A percentile compares a stretch with the other conserved stretches of the same genome.
Conservation (phyloP, 1,140 invertebrate genomes). For the Augochlora pura region DNA sequence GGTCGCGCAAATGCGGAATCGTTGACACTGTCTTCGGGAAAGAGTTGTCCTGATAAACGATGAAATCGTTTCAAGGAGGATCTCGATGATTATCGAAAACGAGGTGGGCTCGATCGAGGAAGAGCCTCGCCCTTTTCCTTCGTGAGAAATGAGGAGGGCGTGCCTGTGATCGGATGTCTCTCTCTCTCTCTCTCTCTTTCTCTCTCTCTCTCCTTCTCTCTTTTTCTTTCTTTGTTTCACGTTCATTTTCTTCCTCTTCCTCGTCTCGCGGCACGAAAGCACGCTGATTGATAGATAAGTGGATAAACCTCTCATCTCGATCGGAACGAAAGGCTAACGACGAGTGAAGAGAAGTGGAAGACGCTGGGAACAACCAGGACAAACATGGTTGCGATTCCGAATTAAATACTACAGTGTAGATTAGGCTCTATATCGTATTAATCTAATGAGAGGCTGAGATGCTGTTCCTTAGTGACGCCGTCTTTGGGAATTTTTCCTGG, state of each 20-base stretch:
- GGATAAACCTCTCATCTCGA: neutral
- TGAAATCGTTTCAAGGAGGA: slow-evolving; percentile 38
- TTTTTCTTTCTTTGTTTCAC: no score
- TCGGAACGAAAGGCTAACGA: neutral
- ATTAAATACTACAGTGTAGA: no score
- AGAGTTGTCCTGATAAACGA: neutral
- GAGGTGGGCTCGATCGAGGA: slow-evolving; percentile 28
- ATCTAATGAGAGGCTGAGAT: no score
- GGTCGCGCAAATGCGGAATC: no score
- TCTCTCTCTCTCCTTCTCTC: neutral
- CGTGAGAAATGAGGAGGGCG: slow-evolving; percentile 44
- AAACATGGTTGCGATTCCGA: no score
- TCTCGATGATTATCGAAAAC: slow-evolving; percentile 59
- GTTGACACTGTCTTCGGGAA: no score
- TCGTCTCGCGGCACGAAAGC: neutral
- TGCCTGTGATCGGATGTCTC: slow-evolving; percentile 9
- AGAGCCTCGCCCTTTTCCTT: slow-evolving; percentile 45
- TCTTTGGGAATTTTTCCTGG: no score
- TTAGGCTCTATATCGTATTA: no score
- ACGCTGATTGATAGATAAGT: neutral
- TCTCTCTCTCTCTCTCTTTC: neutral
- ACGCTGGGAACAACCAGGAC: neutral
- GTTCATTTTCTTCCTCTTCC: no score
- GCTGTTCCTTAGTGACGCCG: no score
- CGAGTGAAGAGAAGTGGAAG: slow-evolving; percentile 5